Base-by-base conservation (phyloP, 1,140 invertebrate genomes). In the Heliconius eleuchia region DNA sequence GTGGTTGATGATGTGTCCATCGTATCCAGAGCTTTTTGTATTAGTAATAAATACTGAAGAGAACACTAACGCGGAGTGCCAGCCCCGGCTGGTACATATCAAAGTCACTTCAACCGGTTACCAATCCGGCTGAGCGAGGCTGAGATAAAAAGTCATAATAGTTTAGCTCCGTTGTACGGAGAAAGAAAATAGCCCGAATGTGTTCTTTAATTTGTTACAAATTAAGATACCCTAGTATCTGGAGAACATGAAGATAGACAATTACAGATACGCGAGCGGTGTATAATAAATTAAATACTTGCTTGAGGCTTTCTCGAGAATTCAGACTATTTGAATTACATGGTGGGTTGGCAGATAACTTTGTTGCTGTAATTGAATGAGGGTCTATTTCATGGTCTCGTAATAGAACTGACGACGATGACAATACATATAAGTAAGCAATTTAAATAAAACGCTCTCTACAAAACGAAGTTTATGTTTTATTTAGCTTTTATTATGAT, bases 41-140 rank as follows among this genome's bases (percentile, higher is more conserved):
- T 52, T 52, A 60, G 52, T 30, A 50, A 70, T 37, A 37, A n/a
- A n/a, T 50, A 71, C 30, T 9, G 30, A 34, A 50, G 46, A 55
- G 77, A 72, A 57, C 18, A 46, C 55, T 19, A 30, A 73, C 18
- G 27, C 18, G 71, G 42, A 37, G 57, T 55, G 76, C 80, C 86
- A 74, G n/a, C 18, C 46, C 82, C 80, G 16, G 78, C 37, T 86
- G 84, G 88, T 78, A 30, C 79, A 73, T 75, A 73, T 46, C 82
- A 87, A 74, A 80, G 82, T 84, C 84, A 81, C 50, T 82, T 76
- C 86, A 84, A 90, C 88, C 89, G 89, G 89, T 89, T 90, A 83
- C 83, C 83, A 74, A 82, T 79, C 86, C 83, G 85, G 81, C 82
- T 66, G 75, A 79, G 81, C 83, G 84, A 86, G 89, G 80, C 82